These are phyloP conservation scores for Augochlora pura DNA, from an alignment of 1,140 invertebrate genomes.

Conservation along the genomic window DNA sequence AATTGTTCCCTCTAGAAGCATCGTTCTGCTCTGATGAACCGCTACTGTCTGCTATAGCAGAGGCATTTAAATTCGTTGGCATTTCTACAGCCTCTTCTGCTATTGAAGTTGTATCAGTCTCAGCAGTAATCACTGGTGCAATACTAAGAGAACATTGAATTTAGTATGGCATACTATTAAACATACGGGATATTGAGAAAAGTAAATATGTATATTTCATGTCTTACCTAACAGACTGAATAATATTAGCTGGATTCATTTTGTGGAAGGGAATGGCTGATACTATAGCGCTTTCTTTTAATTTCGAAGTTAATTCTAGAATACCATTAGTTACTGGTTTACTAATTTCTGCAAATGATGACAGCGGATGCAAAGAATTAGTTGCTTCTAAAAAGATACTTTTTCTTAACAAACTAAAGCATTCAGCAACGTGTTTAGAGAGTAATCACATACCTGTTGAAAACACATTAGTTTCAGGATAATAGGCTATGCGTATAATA, in stretches of 20 bases:
- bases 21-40: slow-evolving; percentile 46
- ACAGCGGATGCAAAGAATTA: slow-evolving; percentile 61
- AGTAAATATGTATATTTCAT: background rate
- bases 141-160: slow-evolving; percentile 55
- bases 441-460: slow-evolving; percentile 60
- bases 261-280: slow-evolving; percentile 76
- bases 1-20: slow-evolving; percentile 8
- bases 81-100: slow-evolving; percentile 81
- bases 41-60: slow-evolving; percentile 74
- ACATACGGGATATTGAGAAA: background rate
- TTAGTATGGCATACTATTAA: slow-evolving; percentile 1
- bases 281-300: slow-evolving; percentile 75
- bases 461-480: slow-evolving; percentile 78
- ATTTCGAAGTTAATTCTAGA: slow-evolving; percentile 73
- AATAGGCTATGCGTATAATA: slow-evolving; percentile 84
- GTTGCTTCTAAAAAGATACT: slow-evolving; percentile 50
- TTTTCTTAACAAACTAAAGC: background rate
- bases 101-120: slow-evolving; percentile 74
- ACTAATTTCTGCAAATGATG: slow-evolving; percentile 73
- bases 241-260: slow-evolving; percentile 73
- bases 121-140: slow-evolving; percentile 66
- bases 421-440: background rate
- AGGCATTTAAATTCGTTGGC: slow-evolving; percentile 74
- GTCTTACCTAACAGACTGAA: slow-evolving; percentile 73
- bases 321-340: slow-evolving; percentile 74